Conservation (phyloP, 2,113 vertebrate species). For the Oreochromis tanganicae region DNA sequence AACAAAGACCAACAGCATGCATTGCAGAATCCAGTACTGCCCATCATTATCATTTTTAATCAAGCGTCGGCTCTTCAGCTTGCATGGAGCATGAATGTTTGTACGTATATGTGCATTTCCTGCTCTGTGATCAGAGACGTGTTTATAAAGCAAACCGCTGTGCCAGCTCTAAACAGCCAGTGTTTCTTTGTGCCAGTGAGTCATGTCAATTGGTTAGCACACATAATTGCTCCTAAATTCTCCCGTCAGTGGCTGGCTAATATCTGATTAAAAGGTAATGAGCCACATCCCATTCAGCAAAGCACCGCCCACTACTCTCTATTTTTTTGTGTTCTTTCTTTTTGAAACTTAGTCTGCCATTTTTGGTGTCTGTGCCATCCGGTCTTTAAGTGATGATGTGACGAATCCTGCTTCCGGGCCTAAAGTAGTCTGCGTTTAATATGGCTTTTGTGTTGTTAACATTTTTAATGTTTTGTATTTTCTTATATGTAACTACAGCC, state of each 20-base stretch:
- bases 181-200: slow-evolving; percentile 31
- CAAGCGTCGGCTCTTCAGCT: not conserved
- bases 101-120: not conserved
- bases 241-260: slow-evolving; percentile 35
- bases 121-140: not conserved
- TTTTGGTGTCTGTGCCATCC: not conserved
- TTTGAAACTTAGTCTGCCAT: not conserved
- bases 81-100: not conserved
- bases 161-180: slow-evolving; percentile 22
- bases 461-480: too few species aligned
- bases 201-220: slow-evolving; percentile 42
- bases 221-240: slow-evolving; percentile 57
- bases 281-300: slow-evolving; percentile 40
- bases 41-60: not conserved
- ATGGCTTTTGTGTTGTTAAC: too few species aligned
- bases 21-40: not conserved
- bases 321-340: not conserved
- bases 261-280: slow-evolving; percentile 68
- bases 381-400: too few species aligned
- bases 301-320: not conserved
- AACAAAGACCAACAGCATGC: not conserved
- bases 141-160: not conserved
- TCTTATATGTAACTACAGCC: too few species aligned
- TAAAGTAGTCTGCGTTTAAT: too few species aligned
- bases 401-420: too few species aligned